phyloP scores from a whole-genome alignment of 2,888 invertebrate species.

The Noctua janthe region DNA sequence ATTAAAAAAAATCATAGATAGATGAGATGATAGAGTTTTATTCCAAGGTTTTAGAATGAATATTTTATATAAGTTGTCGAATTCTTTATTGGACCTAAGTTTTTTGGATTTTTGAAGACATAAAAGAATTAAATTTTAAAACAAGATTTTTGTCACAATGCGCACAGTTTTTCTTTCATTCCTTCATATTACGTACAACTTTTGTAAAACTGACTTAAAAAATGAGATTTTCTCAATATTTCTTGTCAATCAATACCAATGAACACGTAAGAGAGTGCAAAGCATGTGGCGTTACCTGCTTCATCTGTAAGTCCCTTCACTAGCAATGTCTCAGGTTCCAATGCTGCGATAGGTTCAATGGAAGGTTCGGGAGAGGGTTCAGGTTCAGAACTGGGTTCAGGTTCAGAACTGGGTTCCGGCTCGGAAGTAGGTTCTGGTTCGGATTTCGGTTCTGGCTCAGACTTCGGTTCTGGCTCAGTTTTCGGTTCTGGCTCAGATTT shows the following conservation, averaged over 20 bases:
- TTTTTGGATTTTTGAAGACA: too few species aligned
- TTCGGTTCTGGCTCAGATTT: slow-evolving; percentile 74
- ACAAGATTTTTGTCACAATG: too few species aligned
- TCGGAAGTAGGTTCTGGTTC: slow-evolving; percentile 69
- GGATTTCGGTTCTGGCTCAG: slow-evolving; percentile 75
- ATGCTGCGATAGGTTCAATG: slow-evolving; percentile 83
- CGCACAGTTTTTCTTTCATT: too few species aligned
- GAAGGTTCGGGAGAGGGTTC: slow-evolving; percentile 84
- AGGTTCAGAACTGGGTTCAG: slow-evolving; percentile 78
- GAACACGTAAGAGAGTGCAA: slow-evolving; percentile 72
- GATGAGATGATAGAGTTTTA: too few species aligned
- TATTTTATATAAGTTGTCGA: too few species aligned
- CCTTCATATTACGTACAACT: not conserved
- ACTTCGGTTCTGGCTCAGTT: slow-evolving; percentile 77
- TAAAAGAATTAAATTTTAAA: too few species aligned
- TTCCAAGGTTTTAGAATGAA: too few species aligned
- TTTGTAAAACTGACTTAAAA: too few species aligned
- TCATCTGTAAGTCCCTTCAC: slow-evolving; percentile 89
- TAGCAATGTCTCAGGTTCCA: slow-evolving; percentile 87
- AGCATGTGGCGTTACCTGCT: slow-evolving; percentile 87
- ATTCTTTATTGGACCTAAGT: too few species aligned
- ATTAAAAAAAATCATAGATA: too few species aligned
- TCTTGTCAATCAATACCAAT: slow-evolving; percentile 46
- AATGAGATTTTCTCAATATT: too few species aligned
- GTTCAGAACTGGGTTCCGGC: slow-evolving; percentile 61